phyloP scores from a whole-genome alignment of 2,888 invertebrate genomes.

The Bhutanitis thaidina region DNA sequence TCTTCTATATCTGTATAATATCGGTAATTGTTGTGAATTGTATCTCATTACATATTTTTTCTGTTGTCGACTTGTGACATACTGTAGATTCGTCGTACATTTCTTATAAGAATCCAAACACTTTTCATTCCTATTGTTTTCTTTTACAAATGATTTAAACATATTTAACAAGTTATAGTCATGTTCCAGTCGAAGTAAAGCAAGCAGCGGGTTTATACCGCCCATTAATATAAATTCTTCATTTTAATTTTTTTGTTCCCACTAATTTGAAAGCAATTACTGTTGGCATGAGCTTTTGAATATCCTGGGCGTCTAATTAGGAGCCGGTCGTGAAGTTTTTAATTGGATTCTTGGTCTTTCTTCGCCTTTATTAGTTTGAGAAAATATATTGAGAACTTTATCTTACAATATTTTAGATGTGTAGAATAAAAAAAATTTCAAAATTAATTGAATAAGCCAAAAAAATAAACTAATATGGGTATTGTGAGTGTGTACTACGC shows the following conservation, averaged over 20 bases:
- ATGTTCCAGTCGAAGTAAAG: not conserved
- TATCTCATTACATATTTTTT: no score
- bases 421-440: no score
- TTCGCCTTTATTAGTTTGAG: constrained; percentile 21
- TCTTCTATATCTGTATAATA: no score
- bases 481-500: no score
- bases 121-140: not conserved
- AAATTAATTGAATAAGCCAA: no score
- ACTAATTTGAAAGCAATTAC: constrained; percentile 23
- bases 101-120: no score
- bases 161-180: constrained; percentile 1
- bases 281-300: constrained; percentile 29
- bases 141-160: not conserved
- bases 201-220: not conserved
- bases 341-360: constrained; percentile 44
- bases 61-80: no score
- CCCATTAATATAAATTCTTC: constrained; percentile 5
- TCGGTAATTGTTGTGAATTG: no score
- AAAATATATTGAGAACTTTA: constrained; percentile 43
- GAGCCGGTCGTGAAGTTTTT: constrained; percentile 51
- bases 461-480: no score
- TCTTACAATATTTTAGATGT: constrained; percentile 6
- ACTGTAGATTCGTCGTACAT: no score
- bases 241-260: constrained; percentile 11
- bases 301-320: constrained; percentile 50